phyloP scores from a whole-genome alignment of 2,888 invertebrate species.

The Synanthedon andrenaeformis region DNA sequence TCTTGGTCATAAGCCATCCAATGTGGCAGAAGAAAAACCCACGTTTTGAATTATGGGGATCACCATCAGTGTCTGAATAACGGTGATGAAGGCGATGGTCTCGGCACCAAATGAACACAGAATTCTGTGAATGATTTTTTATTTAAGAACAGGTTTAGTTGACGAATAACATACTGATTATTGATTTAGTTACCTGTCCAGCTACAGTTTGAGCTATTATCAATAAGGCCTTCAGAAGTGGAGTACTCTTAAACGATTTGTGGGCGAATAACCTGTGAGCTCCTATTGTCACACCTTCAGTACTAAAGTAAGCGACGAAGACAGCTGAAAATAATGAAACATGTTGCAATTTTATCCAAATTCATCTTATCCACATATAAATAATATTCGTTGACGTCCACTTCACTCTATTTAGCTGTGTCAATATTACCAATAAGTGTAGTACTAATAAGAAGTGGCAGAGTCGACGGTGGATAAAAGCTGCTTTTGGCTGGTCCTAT shows the following conservation, averaged over 20 bases:
- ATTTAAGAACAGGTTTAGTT: neutral
- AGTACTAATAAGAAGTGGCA: neutral
- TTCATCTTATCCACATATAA: neutral
- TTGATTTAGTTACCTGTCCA: constrained; percentile 73
- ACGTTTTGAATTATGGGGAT: constrained; percentile 77
- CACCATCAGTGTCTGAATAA: constrained; percentile 70
- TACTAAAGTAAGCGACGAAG: constrained; percentile 23
- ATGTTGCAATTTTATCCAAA: neutral
- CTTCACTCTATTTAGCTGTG: neutral
- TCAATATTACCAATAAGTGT: neutral
- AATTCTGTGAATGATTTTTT: constrained; percentile 54
- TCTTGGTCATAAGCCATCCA: constrained; percentile 80
- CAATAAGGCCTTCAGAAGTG: constrained; percentile 72
- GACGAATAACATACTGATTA: neutral
- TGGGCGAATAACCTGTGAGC: constrained; percentile 86
- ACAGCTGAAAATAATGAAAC: constrained; percentile 19
- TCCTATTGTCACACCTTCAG: constrained; percentile 81
- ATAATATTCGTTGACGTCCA: neutral
- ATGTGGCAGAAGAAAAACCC: constrained; percentile 87
- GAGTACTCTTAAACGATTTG: constrained; percentile 79
- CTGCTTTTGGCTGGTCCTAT: too few relatives aligned
- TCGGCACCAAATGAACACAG: constrained; percentile 75
- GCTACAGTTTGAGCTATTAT: constrained; percentile 77
- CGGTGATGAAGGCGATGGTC: constrained; percentile 82
- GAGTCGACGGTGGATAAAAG: too few relatives aligned